Evolutionary conservation across 2,888 invertebrate genomes (phyloP).

Genomic region (Osmoderma eremita): DNA sequence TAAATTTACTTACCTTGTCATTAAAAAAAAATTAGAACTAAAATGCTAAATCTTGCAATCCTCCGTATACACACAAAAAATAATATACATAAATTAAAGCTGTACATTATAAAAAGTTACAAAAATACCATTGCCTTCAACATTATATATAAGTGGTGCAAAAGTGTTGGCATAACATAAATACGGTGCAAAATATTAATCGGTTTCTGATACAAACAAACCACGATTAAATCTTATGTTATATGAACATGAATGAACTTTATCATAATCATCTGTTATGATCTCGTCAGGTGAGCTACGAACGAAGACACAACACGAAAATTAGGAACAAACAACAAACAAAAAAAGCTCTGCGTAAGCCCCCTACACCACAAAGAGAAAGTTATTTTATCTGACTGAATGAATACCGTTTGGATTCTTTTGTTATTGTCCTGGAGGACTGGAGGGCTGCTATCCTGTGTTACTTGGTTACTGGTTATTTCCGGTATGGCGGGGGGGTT

Average conservation of each 20-base stretch:
- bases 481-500: conserved; percentile 68
- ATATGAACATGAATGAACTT: conserved; percentile 26
- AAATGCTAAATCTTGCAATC: conserved; percentile 29
- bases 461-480: conserved; percentile 75
- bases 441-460: conserved; percentile 55
- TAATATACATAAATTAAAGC: conserved; percentile 2
- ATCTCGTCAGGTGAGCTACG: conserved; percentile 44
- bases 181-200: conserved; percentile 17
- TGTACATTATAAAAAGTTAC: conserved; percentile 6
- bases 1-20: conserved; percentile 22
- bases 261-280: too few relatives aligned
- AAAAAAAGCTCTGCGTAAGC: conserved; percentile 50
- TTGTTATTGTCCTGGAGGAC: conserved; percentile 65
- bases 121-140: conserved; percentile 12
- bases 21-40: neutral
- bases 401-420: conserved; percentile 66
- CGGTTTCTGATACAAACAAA: neutral
- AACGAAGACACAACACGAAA: conserved; percentile 15
- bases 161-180: conserved; percentile 31
- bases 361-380: conserved; percentile 49
- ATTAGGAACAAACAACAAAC: conserved; percentile 1
- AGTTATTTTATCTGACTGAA: conserved; percentile 43
- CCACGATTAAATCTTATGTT: conserved; percentile 13
- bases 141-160: conserved; percentile 24
- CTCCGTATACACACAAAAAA: conserved; percentile 9